Evolutionary conservation across 2,113 vertebrate genomes (phyloP).

Genomic region (Muntiacus muntjak): DNA sequence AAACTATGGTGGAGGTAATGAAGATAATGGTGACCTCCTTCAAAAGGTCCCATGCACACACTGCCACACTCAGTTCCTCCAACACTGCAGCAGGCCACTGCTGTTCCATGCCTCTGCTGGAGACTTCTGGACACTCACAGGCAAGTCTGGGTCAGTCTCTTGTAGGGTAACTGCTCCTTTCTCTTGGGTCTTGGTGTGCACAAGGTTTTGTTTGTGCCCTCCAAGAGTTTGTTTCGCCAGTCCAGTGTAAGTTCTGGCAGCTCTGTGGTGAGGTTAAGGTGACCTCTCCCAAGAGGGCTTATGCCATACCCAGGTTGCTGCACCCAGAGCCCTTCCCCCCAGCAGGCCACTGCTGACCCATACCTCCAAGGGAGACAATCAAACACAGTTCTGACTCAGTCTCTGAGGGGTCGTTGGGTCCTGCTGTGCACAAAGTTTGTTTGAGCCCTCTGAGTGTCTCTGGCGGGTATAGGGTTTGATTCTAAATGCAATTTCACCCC

Average conservation of each 20-base stretch:
- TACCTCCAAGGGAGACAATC: neutral
- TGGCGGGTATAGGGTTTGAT: fast-evolving
- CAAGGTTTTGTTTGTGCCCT: too few species aligned
- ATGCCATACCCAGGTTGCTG: neutral
- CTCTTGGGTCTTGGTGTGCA: too few species aligned
- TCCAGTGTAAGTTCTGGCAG: too few species aligned
- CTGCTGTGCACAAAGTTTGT: neutral
- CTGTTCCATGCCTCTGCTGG: neutral
- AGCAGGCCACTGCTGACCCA: neutral
- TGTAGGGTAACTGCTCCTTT: too few species aligned
- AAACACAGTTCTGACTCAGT: neutral
- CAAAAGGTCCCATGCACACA: neutral
- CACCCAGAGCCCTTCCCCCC: neutral
- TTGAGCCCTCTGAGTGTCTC: neutral
- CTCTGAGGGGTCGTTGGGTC: neutral
- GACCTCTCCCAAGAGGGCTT: neutral
- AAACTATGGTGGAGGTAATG: neutral
- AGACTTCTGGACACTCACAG: neutral
- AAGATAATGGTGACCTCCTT: neutral
- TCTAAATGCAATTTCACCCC: neutral
- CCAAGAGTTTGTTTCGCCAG: too few species aligned
- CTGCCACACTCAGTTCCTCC: neutral
- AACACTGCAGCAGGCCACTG: neutral
- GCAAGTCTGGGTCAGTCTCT: too few species aligned
- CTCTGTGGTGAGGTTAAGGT: too few species aligned